Evolutionary conservation across 2,888 invertebrate species (phyloP), one percentile per base, ranked within the genome.

Genomic region (Tetragonisca angustula): DNA sequence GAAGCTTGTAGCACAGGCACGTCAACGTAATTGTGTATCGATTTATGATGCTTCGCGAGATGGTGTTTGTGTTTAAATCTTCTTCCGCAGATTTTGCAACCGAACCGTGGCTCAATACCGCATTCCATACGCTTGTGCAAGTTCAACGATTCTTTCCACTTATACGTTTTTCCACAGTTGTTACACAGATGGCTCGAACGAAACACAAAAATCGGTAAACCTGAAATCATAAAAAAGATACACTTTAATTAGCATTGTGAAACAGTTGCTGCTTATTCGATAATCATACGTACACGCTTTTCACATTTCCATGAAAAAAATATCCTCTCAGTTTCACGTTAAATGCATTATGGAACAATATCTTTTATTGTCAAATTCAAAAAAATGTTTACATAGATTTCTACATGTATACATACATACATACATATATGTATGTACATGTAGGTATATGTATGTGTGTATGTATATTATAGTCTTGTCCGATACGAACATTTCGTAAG

Each of bases 51-150:
- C 50, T 92, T 92, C 50, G 72, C 72, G n/a, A 94, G 85, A 76
- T 93, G 93, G 67, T 94, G 92, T 62, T 93, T 93, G 88, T 93
- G 93, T 73, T 92, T 92, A 87, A 94, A 94, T 83, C 89, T 91
- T 85, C 91, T 89, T 24, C 90, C 91, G 81, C 94, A 94, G 50
- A 92, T 79, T 24, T 84, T 70, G 81, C 95, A 95, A 59, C 84
- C 78, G 85, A 94, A 95, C 77, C 91, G 92, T 6, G 94, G 94
- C 79, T 92, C 92, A 74, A 90, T 91, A 2, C 93, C 93, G 83
- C 94, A 94, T 73, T 92, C 93, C 90, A 92, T 87, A 69, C 94
- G 90, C 79, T 89, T 88, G 85, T 94, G 93, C 32, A 90, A 86
- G 71, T 89, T 87, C 83, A 94, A 75, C 1, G 92, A 92, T 72